Conservation (phyloP, 2,113 vertebrate species). For the Sander lucioperca region DNA sequence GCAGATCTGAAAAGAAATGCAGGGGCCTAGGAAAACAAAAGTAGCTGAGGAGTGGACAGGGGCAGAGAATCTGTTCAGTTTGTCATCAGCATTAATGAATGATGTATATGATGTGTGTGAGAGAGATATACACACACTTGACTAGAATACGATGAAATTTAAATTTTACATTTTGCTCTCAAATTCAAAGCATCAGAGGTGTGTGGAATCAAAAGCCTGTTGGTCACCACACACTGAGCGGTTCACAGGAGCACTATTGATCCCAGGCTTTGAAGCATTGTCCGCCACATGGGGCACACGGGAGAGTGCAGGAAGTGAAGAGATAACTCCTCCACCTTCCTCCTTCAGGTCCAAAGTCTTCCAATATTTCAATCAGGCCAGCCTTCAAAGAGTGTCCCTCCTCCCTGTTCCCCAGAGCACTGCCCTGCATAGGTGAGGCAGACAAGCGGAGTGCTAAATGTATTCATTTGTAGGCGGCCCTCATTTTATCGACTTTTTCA, state of each 20-base stretch:
- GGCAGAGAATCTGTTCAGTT: background rate
- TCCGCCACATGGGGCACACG: slow-evolving; percentile 41
- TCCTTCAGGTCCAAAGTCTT: slow-evolving; percentile 41
- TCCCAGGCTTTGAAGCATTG: slow-evolving; percentile 54
- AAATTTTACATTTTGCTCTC: slow-evolving; percentile 17
- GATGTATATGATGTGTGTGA: background rate
- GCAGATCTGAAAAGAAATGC: no score
- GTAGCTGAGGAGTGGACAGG: no score
- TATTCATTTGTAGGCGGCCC: slow-evolving; percentile 67
- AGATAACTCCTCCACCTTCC: slow-evolving; percentile 24
- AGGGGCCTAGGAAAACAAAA: no score
- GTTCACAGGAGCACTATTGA: slow-evolving; percentile 38
- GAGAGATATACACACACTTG: background rate
- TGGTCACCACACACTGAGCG: slow-evolving; percentile 30
- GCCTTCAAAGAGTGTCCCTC: slow-evolving; percentile 35
- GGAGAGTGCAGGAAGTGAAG: slow-evolving; percentile 39
- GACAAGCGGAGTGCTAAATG: slow-evolving; percentile 62
- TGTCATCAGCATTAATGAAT: background rate
- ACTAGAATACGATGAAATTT: slow-evolving; percentile 23
- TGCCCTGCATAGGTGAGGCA: slow-evolving; percentile 43
- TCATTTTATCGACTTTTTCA: slow-evolving; percentile 66
- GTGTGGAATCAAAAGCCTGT: slow-evolving; percentile 27
- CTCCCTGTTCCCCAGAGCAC: slow-evolving; percentile 22
- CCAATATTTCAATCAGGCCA: slow-evolving; percentile 54
- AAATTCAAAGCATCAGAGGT: slow-evolving; percentile 37